A percentile compares a stretch with the other conserved stretches of the same genome.
Evolutionary conservation across 2,888 invertebrate species (phyloP).

Genomic region (Perizoma affinitatum): DNA sequence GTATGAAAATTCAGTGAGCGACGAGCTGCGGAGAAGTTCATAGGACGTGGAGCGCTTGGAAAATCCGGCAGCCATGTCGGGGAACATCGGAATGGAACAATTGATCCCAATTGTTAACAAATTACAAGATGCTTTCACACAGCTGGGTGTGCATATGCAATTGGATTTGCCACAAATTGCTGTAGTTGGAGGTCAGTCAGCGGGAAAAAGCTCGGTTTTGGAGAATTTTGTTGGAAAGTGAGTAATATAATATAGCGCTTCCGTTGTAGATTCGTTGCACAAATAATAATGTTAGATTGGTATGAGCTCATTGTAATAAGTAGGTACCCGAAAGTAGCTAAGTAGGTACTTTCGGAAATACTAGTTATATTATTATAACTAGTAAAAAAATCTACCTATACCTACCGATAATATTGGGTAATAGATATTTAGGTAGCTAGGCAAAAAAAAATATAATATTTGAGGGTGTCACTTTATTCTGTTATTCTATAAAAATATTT

Average conservation of each 20-base stretch:
- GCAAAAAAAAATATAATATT: no score
- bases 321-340: conserved; percentile 9
- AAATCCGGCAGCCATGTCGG: conserved; percentile 85
- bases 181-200: conserved; percentile 99
- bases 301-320: neutral
- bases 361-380: neutral
- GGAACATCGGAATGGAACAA: conserved; percentile 97
- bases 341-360: neutral
- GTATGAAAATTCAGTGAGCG: conserved; percentile 77
- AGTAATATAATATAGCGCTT: conserved; percentile 59
- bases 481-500: no score
- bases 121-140: conserved; percentile 99
- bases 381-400: neutral
- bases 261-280: conserved; percentile 15
- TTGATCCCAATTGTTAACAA: conserved; percentile 99
- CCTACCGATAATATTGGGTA: no score
- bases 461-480: no score
- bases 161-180: conserved; percentile 99
- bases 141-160: conserved; percentile 98
- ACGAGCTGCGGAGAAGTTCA: conserved; percentile 78
- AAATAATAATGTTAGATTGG: conserved; percentile 1
- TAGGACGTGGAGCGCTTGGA: conserved; percentile 68
- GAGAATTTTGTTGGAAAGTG: conserved; percentile 99
- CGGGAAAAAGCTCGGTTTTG: conserved; percentile 99
- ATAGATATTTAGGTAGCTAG: no score